phyloP scores from a whole-genome alignment of 2,797 vertebrate genomes.

The Pseudocheirus occidentalis region DNA sequence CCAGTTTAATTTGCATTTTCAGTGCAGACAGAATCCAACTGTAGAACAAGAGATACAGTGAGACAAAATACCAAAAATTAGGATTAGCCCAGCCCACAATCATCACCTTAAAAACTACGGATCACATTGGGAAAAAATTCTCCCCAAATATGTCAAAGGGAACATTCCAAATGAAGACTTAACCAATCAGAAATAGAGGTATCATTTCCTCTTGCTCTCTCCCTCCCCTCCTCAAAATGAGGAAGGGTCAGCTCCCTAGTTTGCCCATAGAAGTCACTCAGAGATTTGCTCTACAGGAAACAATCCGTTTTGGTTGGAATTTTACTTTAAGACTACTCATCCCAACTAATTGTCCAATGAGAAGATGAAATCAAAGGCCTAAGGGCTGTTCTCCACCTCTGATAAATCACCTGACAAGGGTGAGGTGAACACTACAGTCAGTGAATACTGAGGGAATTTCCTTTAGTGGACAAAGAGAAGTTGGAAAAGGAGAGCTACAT shows the following conservation, averaged over 20 bases:
- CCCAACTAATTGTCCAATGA: conserved; percentile 46
- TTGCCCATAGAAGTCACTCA: conserved; percentile 27
- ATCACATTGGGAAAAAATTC: conserved; percentile 32
- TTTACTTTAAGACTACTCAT: conserved; percentile 52
- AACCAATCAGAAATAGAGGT: conserved; percentile 69
- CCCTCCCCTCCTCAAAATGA: background rate
- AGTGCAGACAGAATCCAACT: conserved; percentile 85
- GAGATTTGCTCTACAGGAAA: conserved; percentile 35
- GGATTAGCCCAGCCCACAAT: conserved; percentile 78
- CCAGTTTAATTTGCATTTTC: conserved; percentile 87
- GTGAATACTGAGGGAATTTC: conserved; percentile 25
- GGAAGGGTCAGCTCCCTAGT: conserved; percentile 25
- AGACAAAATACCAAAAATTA: conserved; percentile 73
- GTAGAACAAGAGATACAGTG: conserved; percentile 68
- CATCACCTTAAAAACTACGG: conserved; percentile 55
- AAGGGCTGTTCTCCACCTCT: background rate
- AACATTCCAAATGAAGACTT: conserved; percentile 76
- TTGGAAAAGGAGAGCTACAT: background rate
- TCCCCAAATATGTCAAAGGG: conserved; percentile 54
- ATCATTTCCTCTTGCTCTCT: conserved; percentile 45
- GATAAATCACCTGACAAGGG: conserved; percentile 16
- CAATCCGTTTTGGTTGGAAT: conserved; percentile 61
- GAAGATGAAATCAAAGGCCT: conserved; percentile 30
- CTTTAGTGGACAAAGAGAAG: conserved; percentile 26
- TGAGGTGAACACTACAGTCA: conserved; percentile 39